These are phyloP conservation scores for Pogonus chalceus DNA, from an alignment of 1,140 invertebrate genomes.

Conservation along the genomic window DNA sequence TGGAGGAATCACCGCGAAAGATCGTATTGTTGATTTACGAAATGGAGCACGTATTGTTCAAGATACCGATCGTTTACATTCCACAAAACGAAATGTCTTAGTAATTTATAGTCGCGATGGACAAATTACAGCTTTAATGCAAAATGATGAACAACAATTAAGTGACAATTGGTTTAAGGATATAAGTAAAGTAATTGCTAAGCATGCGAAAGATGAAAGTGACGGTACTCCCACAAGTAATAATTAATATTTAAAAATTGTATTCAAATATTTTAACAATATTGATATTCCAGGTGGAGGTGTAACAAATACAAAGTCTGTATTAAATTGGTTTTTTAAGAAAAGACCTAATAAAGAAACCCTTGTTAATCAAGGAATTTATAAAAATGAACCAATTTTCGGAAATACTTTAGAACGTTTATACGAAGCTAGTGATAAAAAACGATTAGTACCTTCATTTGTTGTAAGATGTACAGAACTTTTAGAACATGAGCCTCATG, in stretches of 20 bases:
- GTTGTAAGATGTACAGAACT: not conserved
- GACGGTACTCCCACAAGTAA: not conserved
- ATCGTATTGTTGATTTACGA: not conserved
- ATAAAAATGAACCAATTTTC: not conserved
- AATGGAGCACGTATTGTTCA: not conserved
- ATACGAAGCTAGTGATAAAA: not conserved
- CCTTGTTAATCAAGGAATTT: not conserved
- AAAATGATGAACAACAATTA: not conserved
- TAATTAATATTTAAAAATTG: too few relatives aligned
- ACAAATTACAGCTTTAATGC: not conserved
- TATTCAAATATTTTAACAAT: too few relatives aligned
- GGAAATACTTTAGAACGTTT: not conserved
- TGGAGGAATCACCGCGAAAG: not conserved
- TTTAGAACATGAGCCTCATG: not conserved
- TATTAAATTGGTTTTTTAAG: not conserved
- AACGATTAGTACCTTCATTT: not conserved
- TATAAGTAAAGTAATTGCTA: not conserved
- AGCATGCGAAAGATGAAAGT: not conserved
- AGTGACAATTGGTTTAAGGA: not conserved
- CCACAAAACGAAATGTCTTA: not conserved
- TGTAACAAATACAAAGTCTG: not conserved
- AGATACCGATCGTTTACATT: not conserved
- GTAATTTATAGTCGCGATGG: not conserved
- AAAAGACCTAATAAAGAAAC: not conserved
- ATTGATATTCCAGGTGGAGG: too few relatives aligned